These are phyloP conservation scores for Metacarcinus magister DNA, from an alignment of 2,888 invertebrate genomes.

Conservation along the genomic window DNA sequence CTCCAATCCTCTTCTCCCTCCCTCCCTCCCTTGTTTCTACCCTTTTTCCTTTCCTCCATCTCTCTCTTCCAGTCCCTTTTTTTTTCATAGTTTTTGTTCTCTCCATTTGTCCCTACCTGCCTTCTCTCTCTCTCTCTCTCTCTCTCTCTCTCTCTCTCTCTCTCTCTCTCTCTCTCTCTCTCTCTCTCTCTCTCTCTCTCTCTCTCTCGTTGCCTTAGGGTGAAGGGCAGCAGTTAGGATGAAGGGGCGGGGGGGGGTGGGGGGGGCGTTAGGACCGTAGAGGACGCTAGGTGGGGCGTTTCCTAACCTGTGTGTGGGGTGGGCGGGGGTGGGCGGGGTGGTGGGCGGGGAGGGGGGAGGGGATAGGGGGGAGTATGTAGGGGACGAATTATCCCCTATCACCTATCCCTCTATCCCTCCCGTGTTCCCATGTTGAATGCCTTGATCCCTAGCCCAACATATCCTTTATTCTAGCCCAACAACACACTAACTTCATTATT, in stretches of 20 bases:
- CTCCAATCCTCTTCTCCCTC: neutral
- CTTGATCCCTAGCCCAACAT: neutral
- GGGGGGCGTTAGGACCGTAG: neutral
- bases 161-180: constrained; percentile 45
- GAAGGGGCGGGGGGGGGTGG: neutral
- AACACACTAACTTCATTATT: neutral
- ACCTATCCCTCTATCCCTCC: neutral
- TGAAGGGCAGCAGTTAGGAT: constrained; percentile 18
- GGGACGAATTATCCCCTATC: neutral
- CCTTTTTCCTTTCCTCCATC: neutral
- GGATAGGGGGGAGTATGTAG: neutral
- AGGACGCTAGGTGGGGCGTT: neutral
- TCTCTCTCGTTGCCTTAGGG: neutral
- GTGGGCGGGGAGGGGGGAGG: neutral
- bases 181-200: constrained; percentile 4
- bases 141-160: neutral
- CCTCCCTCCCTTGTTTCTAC: neutral
- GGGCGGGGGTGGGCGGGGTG: neutral
- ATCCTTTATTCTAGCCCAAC: neutral
- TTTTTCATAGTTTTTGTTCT: neutral
- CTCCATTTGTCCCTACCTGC: neutral
- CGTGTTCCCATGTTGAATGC: no score
- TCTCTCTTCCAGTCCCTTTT: neutral
- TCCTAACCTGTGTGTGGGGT: neutral
- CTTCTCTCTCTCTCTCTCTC: neutral